Base-by-base conservation (phyloP, 2,797 vertebrate species). In the Columba guinea region DNA sequence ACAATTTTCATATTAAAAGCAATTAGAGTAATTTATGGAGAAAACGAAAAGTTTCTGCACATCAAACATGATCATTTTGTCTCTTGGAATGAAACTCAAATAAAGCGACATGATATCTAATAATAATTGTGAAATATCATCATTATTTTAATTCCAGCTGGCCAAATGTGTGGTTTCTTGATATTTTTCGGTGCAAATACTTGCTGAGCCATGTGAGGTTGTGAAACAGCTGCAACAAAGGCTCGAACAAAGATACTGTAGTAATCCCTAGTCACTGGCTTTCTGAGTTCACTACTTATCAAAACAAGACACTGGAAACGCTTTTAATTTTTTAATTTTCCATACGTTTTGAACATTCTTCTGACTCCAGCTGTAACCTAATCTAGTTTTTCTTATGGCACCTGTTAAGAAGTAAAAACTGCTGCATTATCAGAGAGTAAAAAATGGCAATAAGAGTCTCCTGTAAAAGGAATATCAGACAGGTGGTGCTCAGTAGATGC, bases 1-100 rank as follows among this genome's bases (percentile, higher is more conserved):
- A 68, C 30, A 58, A 21, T 71, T 77, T 92, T 92, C 41, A 9
- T 91, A 74, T 89, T 92, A 55, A 30, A 91, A 49, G 79, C 30
- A 84, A 62, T 92, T 94, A 87, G 28, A 83, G 34, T 83, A 91
- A 87, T 78, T 80, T 92, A 32, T 63, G 28, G 41, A 63, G 62
- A 83, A 94, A 94, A 76, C 75, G 4, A 84, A n/a, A 90, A 81
- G 35, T 73, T 89, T 64, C 48, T 82, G 73, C 44, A 26, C 4
- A 26, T 90, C 19, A 67, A 75, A 76, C 23, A 19, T 16, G 41
- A 5, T 74, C 35, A 65, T 92, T 89, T 89, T 78, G 52, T 81
- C 12, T 53, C 59, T 86, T 78, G 52, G 63, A 95, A 60, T 73
- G 52, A 30, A 93, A 79, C 71, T 91, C 15, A 39, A 68, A 37